These are phyloP conservation scores for Clarias laeviceps DNA, from an alignment of 2,797 vertebrate genomes.

Conservation along the genomic window DNA sequence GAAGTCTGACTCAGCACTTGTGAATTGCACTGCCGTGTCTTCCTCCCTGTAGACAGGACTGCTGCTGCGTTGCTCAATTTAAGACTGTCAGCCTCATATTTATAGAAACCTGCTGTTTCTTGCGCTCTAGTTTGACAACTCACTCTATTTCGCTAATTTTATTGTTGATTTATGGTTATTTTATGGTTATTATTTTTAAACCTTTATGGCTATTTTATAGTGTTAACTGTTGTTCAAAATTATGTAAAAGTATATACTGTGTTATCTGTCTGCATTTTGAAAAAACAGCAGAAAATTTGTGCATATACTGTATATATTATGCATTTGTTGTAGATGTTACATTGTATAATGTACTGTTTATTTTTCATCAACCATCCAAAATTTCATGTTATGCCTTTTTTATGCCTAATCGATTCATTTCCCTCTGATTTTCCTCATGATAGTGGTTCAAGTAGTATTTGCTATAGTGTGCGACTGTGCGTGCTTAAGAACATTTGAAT, in stretches of 20 bases:
- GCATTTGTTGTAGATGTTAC: background rate
- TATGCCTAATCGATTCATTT: no score
- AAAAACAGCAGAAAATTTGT: background rate
- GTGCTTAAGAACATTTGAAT: constrained; percentile 42
- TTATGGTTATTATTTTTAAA: no score
- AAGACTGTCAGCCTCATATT: constrained; percentile 5
- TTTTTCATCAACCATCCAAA: background rate
- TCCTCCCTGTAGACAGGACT: constrained; percentile 50
- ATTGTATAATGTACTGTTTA: background rate
- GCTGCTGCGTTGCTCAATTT: constrained; percentile 47
- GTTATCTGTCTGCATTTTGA: background rate
- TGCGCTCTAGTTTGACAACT: background rate
- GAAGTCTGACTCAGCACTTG: constrained; percentile 75
- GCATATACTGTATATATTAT: background rate
- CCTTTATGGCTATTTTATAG: background rate
- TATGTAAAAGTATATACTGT: background rate
- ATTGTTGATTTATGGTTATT: no score
- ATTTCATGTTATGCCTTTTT: background rate
- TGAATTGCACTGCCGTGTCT: constrained; percentile 57
- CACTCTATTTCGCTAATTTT: background rate
- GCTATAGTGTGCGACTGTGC: constrained; percentile 22
- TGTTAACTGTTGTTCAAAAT: background rate
- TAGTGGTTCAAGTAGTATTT: background rate
- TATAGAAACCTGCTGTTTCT: background rate
- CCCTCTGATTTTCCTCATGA: background rate